Evolutionary conservation across 2,888 invertebrate species (phyloP), one percentile per base, ranked within the genome.

Genomic region (Acholoe squamosa): DNA sequence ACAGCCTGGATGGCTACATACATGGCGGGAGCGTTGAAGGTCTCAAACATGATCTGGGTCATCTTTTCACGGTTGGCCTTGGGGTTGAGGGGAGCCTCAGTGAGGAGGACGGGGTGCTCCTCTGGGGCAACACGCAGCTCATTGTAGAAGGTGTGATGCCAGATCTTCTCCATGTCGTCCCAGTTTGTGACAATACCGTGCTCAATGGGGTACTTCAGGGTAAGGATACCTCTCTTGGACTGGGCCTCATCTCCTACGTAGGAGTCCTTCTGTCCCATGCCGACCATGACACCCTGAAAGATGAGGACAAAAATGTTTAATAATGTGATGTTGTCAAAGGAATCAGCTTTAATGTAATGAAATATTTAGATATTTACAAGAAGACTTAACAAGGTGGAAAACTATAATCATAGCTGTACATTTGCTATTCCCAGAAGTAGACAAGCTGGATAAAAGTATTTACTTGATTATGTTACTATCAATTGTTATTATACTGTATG

Each of bases 101-200:
- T 98, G 94, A 98, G 97, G 94, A 98, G 97, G 94, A 98, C 98
- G 91, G 98, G 98, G 96, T 98, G 98, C 96, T 98, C 98, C 96
- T 98, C 98, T 92, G 99, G 98, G 90, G 98, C 98, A 90, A 99
- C 98, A 96, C 99, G 97, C 96, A 99, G 97, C 92, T 94, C 94
- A 96, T 99, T 99, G 98, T 99, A 99, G 97, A 99, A 99, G 95
- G 99, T 98, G 97, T 99, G 99, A 96, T 99, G 99, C 99, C 99
- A 99, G 97, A 99, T 99, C 96, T 99, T 98, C 97, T 99, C 99
- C 99, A 99, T 94, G 89, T 94, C 94, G 80, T 94, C 94, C 94
- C 94, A 94, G 94, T 94, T 94, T 91, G 94, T 94, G 92, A 94
- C 94, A 88, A 94, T 94, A 67, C 94, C 94, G 90, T 94, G 94